These are phyloP conservation scores for Pipra filicauda DNA, from an alignment of 2,113 vertebrate genomes.

Conservation along the genomic window DNA sequence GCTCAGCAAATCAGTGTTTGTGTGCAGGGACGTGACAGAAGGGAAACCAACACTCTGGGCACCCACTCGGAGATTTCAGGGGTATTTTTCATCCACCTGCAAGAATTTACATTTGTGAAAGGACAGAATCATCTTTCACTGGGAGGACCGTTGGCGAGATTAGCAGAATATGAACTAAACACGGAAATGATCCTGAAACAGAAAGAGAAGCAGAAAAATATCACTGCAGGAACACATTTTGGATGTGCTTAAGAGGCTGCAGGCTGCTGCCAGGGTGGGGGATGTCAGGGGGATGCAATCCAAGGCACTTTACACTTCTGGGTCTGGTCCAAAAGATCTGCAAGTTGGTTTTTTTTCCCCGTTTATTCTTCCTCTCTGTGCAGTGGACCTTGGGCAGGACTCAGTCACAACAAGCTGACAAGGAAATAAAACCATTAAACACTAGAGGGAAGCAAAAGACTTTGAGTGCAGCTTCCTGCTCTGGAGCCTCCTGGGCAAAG, in stretches of 20 bases:
- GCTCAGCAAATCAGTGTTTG: not conserved
- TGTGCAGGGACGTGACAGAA: not conserved
- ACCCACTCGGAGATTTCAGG: not conserved
- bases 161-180: not conserved
- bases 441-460: conserved; percentile 57
- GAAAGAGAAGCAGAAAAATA: not conserved
- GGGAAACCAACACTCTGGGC: not conserved
- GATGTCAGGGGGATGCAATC: not conserved
- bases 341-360: not conserved
- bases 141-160: not conserved
- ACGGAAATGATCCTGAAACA: not conserved
- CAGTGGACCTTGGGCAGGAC: not conserved
- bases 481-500: not conserved
- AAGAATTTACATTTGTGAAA: not conserved
- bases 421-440: not conserved
- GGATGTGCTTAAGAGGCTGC: not conserved
- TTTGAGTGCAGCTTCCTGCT: not conserved
- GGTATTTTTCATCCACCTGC: not conserved
- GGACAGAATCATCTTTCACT: not conserved
- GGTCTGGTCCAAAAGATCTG: not conserved
- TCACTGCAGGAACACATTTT: not conserved
- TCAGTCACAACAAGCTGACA: rapidly evolving
- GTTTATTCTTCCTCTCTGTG: not conserved
- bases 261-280: not conserved
- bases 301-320: not conserved